Evolutionary conservation across 2,888 invertebrate species (phyloP).

Genomic region (Limnephilus auricula): DNA sequence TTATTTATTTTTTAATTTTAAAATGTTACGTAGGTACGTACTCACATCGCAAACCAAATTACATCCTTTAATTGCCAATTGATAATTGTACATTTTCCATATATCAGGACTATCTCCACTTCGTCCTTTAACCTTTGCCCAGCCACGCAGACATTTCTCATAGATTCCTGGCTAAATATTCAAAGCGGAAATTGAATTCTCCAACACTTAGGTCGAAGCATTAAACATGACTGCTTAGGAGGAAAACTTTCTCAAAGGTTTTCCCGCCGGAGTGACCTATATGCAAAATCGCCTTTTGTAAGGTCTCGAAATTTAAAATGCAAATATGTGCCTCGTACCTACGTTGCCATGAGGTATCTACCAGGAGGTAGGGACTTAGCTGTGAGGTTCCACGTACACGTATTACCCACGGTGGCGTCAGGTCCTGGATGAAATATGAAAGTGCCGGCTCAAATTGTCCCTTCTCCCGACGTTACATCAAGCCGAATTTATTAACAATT

Average conservation of each 20-base stretch:
- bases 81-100: no score
- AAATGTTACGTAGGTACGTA: no score
- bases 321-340: constrained; percentile 53
- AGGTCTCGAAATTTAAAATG: constrained; percentile 58
- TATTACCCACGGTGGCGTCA: constrained; percentile 18
- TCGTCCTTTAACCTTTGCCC: background rate
- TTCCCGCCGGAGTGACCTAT: constrained; percentile 48
- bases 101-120: background rate
- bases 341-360: background rate
- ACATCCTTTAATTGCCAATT: no score
- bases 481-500: background rate
- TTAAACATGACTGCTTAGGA: constrained; percentile 41
- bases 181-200: constrained; percentile 44
- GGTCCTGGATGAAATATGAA: constrained; percentile 41
- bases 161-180: constrained; percentile 39
- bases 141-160: background rate
- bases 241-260: constrained; percentile 35
- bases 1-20: no score
- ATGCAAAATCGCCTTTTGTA: constrained; percentile 52
- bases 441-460: constrained; percentile 33
- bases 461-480: constrained; percentile 11
- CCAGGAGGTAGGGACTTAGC: background rate
- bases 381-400: background rate
- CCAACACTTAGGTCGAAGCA: constrained; percentile 38
- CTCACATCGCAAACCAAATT: no score